These are phyloP conservation scores for Eupeodes luniger DNA, from an alignment of 2,888 invertebrate genomes.

Conservation along the genomic window DNA sequence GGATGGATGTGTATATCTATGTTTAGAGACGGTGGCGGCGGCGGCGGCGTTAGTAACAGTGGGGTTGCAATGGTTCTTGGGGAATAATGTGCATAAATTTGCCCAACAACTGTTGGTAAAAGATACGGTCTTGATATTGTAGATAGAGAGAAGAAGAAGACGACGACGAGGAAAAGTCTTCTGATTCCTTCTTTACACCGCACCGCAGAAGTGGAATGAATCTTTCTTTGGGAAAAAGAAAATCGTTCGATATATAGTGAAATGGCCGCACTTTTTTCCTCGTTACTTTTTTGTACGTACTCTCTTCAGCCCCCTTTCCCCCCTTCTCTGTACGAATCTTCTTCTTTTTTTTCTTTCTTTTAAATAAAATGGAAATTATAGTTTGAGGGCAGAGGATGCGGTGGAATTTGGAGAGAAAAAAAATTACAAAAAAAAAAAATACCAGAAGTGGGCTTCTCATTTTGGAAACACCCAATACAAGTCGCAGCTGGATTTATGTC, in stretches of 20 bases:
- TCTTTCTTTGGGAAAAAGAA: constrained; percentile 61
- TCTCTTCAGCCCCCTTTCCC: neutral
- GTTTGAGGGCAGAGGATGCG: constrained; percentile 68
- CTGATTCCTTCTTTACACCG: constrained; percentile 46
- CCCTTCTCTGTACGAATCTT: constrained; percentile 1
- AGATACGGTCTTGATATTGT: constrained; percentile 16
- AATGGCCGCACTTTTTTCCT: constrained; percentile 54
- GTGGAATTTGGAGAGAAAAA: constrained; percentile 65
- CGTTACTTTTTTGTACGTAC: constrained; percentile 27
- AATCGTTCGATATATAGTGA: constrained; percentile 68
- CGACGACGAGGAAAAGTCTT: constrained; percentile 35
- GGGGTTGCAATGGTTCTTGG: constrained; percentile 48
- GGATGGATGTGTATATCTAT: constrained; percentile 54
- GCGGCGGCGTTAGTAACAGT: neutral
- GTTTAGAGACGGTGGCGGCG: neutral
- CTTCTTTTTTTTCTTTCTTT: constrained; percentile 30
- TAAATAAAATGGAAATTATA: constrained; percentile 71
- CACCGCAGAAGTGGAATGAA: constrained; percentile 45
- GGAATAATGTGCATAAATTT: constrained; percentile 70
- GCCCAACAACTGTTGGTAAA: constrained; percentile 57
- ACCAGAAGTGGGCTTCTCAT: constrained; percentile 78
- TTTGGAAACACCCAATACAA: constrained; percentile 84
- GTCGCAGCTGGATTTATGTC: constrained; percentile 84
- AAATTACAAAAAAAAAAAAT: constrained; percentile 19
- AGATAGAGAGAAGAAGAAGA: neutral